These are phyloP conservation scores for Uria lomvia DNA, from an alignment of 2,113 vertebrate genomes.

Conservation along the genomic window DNA sequence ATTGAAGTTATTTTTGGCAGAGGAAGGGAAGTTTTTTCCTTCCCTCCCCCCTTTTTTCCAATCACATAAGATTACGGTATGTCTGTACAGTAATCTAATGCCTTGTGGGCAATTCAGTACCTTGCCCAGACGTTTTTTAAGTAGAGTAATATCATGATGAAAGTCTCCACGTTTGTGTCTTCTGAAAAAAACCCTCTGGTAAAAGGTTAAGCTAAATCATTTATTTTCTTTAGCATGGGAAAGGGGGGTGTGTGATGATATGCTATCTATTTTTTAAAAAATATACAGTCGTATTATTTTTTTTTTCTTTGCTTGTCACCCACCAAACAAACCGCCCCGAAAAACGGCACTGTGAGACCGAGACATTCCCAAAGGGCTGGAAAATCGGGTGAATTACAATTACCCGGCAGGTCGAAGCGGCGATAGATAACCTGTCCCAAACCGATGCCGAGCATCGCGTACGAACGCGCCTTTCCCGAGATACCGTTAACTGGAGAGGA, in stretches of 20 bases:
- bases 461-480: neutral
- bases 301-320: neutral
- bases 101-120: neutral
- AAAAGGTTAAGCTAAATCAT: neutral
- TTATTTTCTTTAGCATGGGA: neutral
- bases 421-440: neutral
- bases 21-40: neutral
- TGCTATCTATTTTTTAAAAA: neutral
- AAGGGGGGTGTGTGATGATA: neutral
- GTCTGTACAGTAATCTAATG: constrained; percentile 24
- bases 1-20: constrained; percentile 45
- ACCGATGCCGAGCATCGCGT: rapidly evolving
- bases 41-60: neutral
- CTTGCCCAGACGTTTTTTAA: neutral
- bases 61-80: neutral
- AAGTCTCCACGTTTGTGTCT: neutral
- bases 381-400: rapidly evolving
- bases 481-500: neutral
- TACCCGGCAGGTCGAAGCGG: neutral
- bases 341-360: rapidly evolving
- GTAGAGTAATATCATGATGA: neutral
- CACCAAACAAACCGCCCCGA: neutral
- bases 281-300: too few species aligned
- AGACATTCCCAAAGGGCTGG: neutral
- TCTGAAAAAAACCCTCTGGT: neutral